A percentile compares a stretch with the other conserved stretches of the same genome.
Evolutionary conservation across 2,113 vertebrate genomes (phyloP).

Genomic region (Ictalurus furcatus): DNA sequence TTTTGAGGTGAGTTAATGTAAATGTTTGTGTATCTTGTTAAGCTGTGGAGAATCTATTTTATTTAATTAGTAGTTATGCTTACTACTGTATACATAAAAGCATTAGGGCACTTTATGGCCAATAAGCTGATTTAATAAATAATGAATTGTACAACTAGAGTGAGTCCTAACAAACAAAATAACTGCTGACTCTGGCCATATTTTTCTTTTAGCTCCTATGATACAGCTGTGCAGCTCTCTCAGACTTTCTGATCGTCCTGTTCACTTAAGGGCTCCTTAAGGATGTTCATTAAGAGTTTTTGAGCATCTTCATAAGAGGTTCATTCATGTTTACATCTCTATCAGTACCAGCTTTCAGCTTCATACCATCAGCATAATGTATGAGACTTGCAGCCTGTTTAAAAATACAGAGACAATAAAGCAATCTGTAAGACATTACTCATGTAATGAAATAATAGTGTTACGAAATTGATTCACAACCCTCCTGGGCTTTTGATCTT

Average conservation of each 20-base stretch:
- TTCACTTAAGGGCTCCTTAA: conserved; percentile 55
- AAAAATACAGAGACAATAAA: background rate
- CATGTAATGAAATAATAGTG: background rate
- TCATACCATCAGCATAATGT: background rate
- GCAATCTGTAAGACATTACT: background rate
- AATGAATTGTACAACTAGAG: conserved; percentile 32
- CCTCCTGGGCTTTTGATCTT: background rate
- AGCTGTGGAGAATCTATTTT: background rate
- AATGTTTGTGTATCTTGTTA: background rate
- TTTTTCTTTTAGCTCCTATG: background rate
- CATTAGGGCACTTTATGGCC: background rate
- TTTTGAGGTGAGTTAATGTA: background rate
- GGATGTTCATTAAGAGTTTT: conserved; percentile 71
- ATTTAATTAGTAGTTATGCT: background rate
- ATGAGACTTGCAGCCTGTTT: background rate
- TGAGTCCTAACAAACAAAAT: background rate
- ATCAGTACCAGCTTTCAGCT: background rate
- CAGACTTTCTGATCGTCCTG: conserved; percentile 66
- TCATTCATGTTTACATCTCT: conserved; percentile 64
- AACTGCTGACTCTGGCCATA: background rate
- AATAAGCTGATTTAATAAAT: background rate
- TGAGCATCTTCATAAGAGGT: conserved; percentile 63
- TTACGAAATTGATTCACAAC: background rate
- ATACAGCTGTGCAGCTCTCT: conserved; percentile 60
- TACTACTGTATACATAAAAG: background rate